Evolutionary conservation across 37 sponge, comb jelly and placozoan genomes (phyloP), one percentile per base, ranked within the genome.

Genomic region (Amphimedon queenslandica): DNA sequence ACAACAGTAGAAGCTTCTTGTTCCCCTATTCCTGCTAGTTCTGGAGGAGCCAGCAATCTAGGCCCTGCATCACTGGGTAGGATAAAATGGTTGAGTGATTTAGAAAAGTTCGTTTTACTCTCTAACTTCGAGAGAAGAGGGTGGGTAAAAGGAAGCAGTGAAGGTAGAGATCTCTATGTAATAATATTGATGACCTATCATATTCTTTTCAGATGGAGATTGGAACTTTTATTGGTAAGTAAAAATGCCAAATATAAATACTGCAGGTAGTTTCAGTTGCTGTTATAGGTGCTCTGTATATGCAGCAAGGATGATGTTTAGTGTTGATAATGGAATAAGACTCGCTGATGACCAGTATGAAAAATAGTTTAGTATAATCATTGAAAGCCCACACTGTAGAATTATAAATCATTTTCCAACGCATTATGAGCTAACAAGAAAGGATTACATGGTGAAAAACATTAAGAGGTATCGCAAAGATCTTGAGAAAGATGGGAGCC

Each of bases 161-260:
- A 86, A 76, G 88, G 82, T 72, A 34, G 5, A 66, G 39, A 20
- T 8, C 6, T 66, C 21, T 47, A 66, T 34, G 37, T 13, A 16
- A 11, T 34, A 66, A 11, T 8, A 30, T 6, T 66, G 4, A 23
- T 21, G 38, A 34, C 4, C 20, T 30, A 33, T 16, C 36, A 5
- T 39, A n/a, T 6, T 69, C 63, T 1, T 53, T 55, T 56, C 76
- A 84, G 94, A 89, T 73, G 96, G 92, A 27, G 92, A 96, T 64
- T 96, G 99, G 99, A 98, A 98, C 64, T 94, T 98, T 67, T 98
- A 94, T 78, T 98, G 94, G 94, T 88, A 78, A 58, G 73, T 70
- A 27, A 43, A 4, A 23, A 27, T n/a, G n/a, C n/a, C 56, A 76
- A 31, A 27, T 36, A 63, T n/a, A 74, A 27, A 29, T 36, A 51